Conservation (phyloP, 1,140 invertebrate genomes). For the Cherax quadricarinatus region DNA sequence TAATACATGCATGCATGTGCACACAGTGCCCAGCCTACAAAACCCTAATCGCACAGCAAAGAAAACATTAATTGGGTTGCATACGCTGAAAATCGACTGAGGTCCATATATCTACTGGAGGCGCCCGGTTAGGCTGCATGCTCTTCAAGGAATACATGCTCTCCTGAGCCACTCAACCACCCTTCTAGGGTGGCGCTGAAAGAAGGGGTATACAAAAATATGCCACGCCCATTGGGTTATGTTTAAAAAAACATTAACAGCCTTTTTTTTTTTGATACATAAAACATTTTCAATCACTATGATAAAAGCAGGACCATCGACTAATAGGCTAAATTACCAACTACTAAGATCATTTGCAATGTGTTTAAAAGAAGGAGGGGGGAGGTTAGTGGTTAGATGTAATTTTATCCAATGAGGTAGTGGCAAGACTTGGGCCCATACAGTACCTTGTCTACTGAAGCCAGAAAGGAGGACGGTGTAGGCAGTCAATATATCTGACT, state of each 20-base stretch:
- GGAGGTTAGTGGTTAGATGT: too few species aligned
- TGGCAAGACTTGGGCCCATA: not conserved
- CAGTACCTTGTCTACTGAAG: not conserved
- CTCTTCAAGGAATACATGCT: constrained; percentile 12
- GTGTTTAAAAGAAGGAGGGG: not conserved
- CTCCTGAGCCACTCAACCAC: not conserved
- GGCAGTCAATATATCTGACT: too few species aligned
- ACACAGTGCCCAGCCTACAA: not conserved
- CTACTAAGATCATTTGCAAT: not conserved
- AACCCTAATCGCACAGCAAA: not conserved
- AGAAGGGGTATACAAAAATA: not conserved
- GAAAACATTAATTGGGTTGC: not conserved
- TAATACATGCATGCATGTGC: not conserved
- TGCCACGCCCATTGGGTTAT: not conserved
- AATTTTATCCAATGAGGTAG: too few species aligned
- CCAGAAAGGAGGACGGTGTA: too few species aligned
- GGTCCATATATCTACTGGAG: not conserved
- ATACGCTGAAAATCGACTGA: constrained; percentile 11
- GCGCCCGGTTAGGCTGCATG: not conserved
- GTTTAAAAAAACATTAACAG: not conserved
- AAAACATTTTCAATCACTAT: not conserved
- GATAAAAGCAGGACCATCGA: not conserved
- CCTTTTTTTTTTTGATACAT: not conserved
- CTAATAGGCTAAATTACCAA: not conserved
- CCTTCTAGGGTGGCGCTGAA: not conserved